Base-by-base conservation (phyloP, 1,140 invertebrate genomes). In the Aphidius ervi region DNA sequence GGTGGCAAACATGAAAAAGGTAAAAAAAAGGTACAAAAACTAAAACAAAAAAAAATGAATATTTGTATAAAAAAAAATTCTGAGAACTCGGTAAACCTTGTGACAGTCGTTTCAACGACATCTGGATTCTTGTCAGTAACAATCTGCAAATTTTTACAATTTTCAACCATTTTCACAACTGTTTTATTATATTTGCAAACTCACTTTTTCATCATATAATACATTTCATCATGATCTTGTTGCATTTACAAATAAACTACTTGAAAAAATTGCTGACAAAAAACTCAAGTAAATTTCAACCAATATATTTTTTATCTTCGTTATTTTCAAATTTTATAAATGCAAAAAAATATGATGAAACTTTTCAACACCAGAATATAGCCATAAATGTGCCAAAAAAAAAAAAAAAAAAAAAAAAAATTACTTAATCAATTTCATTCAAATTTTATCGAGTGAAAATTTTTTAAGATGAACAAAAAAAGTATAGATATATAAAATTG, bases 171-270 rank as follows among this genome's bases (percentile, higher is more conserved):
- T 31, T 31, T 31, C 4, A 4, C 4, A 31, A 31, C 2, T 31
- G 4, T 31, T 31, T 31, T 31, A 31, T 16, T 16, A 16, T 16
- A 16, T 31, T 31, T 31, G 23, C 37, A 56, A 9, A 40, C 23
- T 46, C 46, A 55, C 40, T 48, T 47, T 40, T 45, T 23, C 37
- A 46, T 8, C 46, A 46, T 40, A 16, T 16, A 16, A 16, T 16
- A 52, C 37, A 46, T 41, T 42, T 57, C 57, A 63, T 61, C 58
- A 61, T 49, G 63, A 63, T 61, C 59, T 61, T 58, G 59, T 61
- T 64, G 59, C 58, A 59, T 61, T 55, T 64, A 37, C 46, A 53
- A 56, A 23, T 31, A 31, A 31, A 16, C 16, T 31, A 31, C 23
- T 31, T 31, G 23, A 31, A 60, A 40, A 63, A 63, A 31, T 46